Evolutionary conservation across 2,797 vertebrate genomes (phyloP).

Genomic region (Chiroxiphia lanceolata): DNA sequence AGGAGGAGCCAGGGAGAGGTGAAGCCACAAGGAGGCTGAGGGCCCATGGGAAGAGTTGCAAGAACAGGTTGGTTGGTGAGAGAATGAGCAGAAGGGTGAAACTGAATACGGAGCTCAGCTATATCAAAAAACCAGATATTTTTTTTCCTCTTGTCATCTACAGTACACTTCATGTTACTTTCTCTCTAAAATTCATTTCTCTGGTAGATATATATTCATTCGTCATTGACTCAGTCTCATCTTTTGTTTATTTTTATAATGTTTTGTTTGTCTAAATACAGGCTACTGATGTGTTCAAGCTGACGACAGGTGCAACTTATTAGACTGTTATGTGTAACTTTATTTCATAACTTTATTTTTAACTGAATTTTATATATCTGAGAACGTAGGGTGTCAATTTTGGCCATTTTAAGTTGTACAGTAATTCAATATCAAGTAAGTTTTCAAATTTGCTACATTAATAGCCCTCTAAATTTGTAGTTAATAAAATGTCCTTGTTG

Average conservation of each 20-base stretch:
- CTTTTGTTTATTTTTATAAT: background rate
- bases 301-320: background rate
- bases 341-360: background rate
- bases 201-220: background rate
- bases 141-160: background rate
- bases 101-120: background rate
- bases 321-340: background rate
- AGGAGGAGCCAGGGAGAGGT: constrained; percentile 49
- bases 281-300: background rate
- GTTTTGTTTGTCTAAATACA: background rate
- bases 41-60: constrained; percentile 58
- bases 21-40: constrained; percentile 21
- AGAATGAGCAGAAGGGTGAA: background rate
- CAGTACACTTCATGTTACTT: background rate
- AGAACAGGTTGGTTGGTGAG: constrained; percentile 24
- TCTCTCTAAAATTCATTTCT: background rate
- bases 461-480: background rate
- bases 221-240: background rate
- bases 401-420: background rate
- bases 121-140: background rate
- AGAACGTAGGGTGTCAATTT: background rate
- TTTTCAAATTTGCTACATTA: background rate
- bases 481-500: background rate
- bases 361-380: background rate
- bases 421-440: background rate